Percentiles rank a stretch among this genome's conserved stretches.
phyloP scores from a whole-genome alignment of 1,140 invertebrate species.

The Lerema accius region DNA sequence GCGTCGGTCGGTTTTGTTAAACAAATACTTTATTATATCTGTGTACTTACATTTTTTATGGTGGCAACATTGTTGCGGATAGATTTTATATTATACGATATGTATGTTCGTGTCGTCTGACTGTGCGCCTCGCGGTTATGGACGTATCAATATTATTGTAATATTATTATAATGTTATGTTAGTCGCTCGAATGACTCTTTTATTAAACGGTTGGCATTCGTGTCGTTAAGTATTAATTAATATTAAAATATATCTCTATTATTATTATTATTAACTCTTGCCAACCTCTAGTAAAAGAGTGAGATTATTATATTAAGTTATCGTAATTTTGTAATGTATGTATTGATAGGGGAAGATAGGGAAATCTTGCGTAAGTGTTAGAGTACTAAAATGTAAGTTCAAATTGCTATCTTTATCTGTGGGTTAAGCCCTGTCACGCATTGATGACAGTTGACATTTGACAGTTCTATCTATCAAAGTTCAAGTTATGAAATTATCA shows the following conservation, averaged over 20 bases:
- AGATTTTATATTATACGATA: conserved; percentile 28
- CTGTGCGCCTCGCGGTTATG: conserved; percentile 9
- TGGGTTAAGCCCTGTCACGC: too few species aligned
- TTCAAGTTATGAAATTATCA: too few species aligned
- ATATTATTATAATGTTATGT: conserved; percentile 1
- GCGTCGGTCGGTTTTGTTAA: conserved; percentile 15
- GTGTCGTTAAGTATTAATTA: conserved; percentile 10
- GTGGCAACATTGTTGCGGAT: conserved; percentile 21
- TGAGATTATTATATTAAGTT: conserved; percentile 20
- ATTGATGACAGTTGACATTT: too few species aligned
- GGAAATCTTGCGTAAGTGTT: not conserved
- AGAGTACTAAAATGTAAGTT: too few species aligned
- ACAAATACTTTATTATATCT: conserved; percentile 22
- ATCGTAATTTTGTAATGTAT: not conserved
- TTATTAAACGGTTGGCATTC: conserved; percentile 8
- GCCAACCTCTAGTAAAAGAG: conserved; percentile 6
- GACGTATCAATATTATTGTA: too few species aligned
- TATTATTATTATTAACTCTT: not conserved
- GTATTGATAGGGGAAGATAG: not conserved
- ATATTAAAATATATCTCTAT: conserved; percentile 16
- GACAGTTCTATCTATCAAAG: too few species aligned
- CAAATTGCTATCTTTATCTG: too few species aligned
- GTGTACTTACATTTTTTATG: conserved; percentile 30
- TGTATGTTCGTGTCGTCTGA: conserved; percentile 19
- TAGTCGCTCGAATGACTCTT: conserved; percentile 25